phyloP scores from a whole-genome alignment of 1,140 invertebrate species.

The Orchestia grillus region DNA sequence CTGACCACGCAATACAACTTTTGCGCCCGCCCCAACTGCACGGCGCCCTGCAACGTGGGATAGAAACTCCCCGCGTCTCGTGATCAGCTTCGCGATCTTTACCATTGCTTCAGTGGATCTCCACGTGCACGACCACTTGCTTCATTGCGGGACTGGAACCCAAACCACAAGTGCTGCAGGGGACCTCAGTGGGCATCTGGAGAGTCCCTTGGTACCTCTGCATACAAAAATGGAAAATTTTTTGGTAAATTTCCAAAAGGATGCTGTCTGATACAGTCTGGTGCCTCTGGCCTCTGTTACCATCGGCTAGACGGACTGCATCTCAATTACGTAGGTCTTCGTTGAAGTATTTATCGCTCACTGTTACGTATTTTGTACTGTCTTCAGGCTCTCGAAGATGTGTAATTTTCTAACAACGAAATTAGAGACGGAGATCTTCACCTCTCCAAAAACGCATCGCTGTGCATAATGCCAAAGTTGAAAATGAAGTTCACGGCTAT shows the following conservation, averaged over 20 bases:
- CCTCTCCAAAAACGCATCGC: neutral
- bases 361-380: neutral
- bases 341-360: neutral
- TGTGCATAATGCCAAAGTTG: neutral
- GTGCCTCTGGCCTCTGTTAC: too few relatives aligned
- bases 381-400: neutral
- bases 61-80: neutral
- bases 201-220: too few relatives aligned
- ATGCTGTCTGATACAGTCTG: too few relatives aligned
- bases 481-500: neutral
- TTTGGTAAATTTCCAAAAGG: too few relatives aligned
- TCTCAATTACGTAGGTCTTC: neutral
- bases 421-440: neutral
- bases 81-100: neutral
- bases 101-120: neutral
- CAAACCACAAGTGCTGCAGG: neutral
- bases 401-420: neutral
- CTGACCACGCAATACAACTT: slow-evolving; percentile 36
- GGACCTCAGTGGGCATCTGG: neutral
- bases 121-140: neutral
- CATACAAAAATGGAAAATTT: too few relatives aligned
- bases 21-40: neutral
- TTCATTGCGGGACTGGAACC: neutral
- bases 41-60: slow-evolving; percentile 16
- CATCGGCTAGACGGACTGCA: neutral